Evolutionary conservation across 2,888 invertebrate genomes (phyloP), one percentile per base, ranked within the genome.

Genomic region (Limenitis camilla): DNA sequence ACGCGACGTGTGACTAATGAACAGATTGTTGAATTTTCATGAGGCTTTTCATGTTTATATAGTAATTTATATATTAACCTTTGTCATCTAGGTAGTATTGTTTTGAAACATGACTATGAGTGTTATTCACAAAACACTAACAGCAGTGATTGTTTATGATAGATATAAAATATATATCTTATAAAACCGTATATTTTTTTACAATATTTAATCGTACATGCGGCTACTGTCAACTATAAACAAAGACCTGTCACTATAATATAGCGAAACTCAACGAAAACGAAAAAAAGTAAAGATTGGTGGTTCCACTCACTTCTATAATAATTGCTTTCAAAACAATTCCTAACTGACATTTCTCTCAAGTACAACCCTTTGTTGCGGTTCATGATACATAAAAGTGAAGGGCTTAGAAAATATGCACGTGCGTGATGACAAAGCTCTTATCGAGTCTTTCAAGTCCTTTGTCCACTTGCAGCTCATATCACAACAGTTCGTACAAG

Each of bases 61-160:
- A 65, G 68, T 71, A 73, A 76, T 77, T 77, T 76, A 72, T 74
- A 68, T 72, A 65, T 66, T 78, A 76, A 82, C 80, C 81, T 78
- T 76, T 80, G 76, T 71, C 70, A 70, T 62, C 68, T 69, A 71
- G 61, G 44, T 65, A 58, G 65, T 59, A 76, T 81, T 81, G 76
- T 78, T 66, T 71, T 51, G 39, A 32, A 45, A 46, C 42, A 10
- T 61, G 36, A 41, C 49, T 46, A 40, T 40, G 10, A 11, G 57
- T 60, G 57, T 81, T 78, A 81, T 62, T 80, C 77, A 81, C 67
- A 58, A 46, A 52, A 55, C 57, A 40, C 28, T 40, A 39, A 11
- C 19, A 19, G n/a, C n/a, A n/a, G n/a, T n/a, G n/a, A n/a, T n/a
- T n/a, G n/a, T n/a, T n/a, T n/a, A 2, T 19, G 19, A 19, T 19